Evolutionary conservation across 2,113 vertebrate genomes (phyloP), one percentile per base, ranked within the genome.

Genomic region (Colinus virginianus): DNA sequence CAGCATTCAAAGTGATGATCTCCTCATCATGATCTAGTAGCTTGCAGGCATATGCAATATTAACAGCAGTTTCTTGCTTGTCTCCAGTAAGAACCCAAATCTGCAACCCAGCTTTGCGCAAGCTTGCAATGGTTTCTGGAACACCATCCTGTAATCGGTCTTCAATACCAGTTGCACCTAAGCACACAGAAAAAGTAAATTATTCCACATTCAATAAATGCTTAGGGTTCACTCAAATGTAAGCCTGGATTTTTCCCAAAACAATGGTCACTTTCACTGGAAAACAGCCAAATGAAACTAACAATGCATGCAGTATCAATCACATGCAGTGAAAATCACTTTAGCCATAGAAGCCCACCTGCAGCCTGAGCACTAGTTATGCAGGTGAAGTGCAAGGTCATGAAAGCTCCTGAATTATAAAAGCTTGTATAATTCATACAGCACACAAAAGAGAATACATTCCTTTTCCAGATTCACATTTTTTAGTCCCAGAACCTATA

Each of bases 21-120:
- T 99, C 99, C 92, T 99, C 99, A 21, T 98, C 98, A 0, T 98
- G 99, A 84, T 99, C 99, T 78, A 99, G 97, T 63, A 99, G 98
- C 83, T 98, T 99, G 98, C 99, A 99, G 81, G 99, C 98, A 11
- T 99, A 99, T 0, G 99, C 99, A 13, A 99, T 99, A 89, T 99
- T 99, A 71, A 99, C 95, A 13, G 99, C 99, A 0, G 99, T 99
- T 96, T 99, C 99, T 93, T 99, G 99, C 91, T 99, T 99, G 97
- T 99, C 99, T 7, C 99, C 99, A 1, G 99, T 99, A 93, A 99
- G 98, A 81, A 99, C 99, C 99, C 99, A 99, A 64, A 99, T 99
- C 97, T 99, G 98, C 67, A 99, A 94, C n/a, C 99, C 99, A 8
- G 99, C 99, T 84, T 98, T 98, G 49, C 98, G 98, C 77, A 99